Base-by-base conservation (phyloP, 2,797 vertebrate species). In the Megalops cyprinoides region DNA sequence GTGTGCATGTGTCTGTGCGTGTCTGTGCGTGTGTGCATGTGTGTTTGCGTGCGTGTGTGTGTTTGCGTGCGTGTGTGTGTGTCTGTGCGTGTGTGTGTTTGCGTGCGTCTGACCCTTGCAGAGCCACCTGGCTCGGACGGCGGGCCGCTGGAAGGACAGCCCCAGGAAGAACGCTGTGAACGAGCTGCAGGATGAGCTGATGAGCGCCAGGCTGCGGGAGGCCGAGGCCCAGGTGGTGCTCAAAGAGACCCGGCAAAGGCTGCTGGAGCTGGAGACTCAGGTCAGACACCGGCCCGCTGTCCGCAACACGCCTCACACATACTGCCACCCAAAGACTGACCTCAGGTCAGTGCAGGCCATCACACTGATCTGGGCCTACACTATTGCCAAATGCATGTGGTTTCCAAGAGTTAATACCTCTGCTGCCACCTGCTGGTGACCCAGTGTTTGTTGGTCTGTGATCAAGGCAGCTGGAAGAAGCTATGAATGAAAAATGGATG, bases 211-310 rank as follows among this genome's bases (percentile, higher is more conserved):
- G 82, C 88, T 99, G 76, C 93, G 94, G 76, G 98, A 99, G 88
- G 98, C 98, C 0, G 98, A 99, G 92, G 97, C 95, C 51, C 97
- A 98, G 82, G 98, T 97, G 0, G 97, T 97, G 85, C 90, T 99
- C 76, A 91, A 94, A 78, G 98, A 99, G 89, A 95, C 93, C 20
- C 94, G 95, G n/a, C 98, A 99, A 88, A 95, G 97, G 88, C 94
- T 97, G 94, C 93, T 98, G 91, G 98, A 99, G 90, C 91, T 97
- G 90, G 97, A 99, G 90, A 98, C 97, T 0, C 98, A 99, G 97
- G 98, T 99, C 90, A 85, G 87, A 79, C 6, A 3, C 82, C 25
- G 8, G 1, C 31, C 4, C 65, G 9, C 49, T 31, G 73, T 31
- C 46, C 4, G 44, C 42, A 7, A 20, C 20, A 23, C 8, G 23